These are phyloP conservation scores for Capromys pilorides DNA, from an alignment of 2,797 vertebrate genomes.

Conservation along the genomic window DNA sequence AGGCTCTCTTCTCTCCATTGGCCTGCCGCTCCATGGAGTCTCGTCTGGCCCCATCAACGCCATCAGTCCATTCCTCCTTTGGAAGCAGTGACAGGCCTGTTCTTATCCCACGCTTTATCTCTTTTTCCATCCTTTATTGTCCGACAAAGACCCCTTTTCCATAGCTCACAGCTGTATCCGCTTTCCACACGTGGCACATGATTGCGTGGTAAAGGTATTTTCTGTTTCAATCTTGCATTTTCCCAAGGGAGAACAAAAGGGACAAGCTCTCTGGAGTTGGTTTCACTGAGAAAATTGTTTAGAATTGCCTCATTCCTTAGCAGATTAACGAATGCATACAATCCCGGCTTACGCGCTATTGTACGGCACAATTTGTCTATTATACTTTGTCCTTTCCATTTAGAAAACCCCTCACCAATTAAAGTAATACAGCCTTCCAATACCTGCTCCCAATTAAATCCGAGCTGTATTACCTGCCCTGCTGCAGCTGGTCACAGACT, in stretches of 20 bases:
- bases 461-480: conserved; percentile 98
- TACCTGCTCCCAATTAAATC: conserved; percentile 99
- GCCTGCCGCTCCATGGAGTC: conserved; percentile 91
- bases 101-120: conserved; percentile 92
- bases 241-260: conserved; percentile 96
- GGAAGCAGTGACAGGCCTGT: conserved; percentile 92
- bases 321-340: conserved; percentile 99
- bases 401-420: conserved; percentile 97
- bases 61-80: conserved; percentile 94
- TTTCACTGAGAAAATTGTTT: conserved; percentile 99
- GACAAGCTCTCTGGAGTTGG: conserved; percentile 96
- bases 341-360: conserved; percentile 95
- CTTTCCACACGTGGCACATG: conserved; percentile 98
- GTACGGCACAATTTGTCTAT: conserved; percentile 99
- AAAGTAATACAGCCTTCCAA: conserved; percentile 96
- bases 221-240: conserved; percentile 99
- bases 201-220: conserved; percentile 98
- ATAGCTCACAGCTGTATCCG: conserved; percentile 94
- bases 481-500: conserved; percentile 94
- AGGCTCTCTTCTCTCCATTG: conserved; percentile 93
- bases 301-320: conserved; percentile 99
- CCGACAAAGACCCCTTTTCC: conserved; percentile 93
- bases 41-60: conserved; percentile 98
- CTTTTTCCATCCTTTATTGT: conserved; percentile 92
- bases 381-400: conserved; percentile 99